These are phyloP conservation scores for Cheilosia scutellata DNA, from an alignment of 2,888 invertebrate genomes.

Conservation along the genomic window DNA sequence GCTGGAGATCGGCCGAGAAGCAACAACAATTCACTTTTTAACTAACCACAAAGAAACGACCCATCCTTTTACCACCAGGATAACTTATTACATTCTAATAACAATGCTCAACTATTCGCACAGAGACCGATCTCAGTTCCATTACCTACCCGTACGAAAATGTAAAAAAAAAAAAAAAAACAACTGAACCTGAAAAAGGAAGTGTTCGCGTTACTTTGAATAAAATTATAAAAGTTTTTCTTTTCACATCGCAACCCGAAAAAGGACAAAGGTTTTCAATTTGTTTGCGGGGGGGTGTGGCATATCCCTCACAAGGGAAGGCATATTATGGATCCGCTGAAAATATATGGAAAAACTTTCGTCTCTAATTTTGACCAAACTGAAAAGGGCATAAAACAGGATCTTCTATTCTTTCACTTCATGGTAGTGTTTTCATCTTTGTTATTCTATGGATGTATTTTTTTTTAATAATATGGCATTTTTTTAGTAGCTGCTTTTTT, in stretches of 20 bases:
- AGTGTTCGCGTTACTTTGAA: conserved; percentile 75
- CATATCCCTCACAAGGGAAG: neutral
- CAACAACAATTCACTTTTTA: conserved; percentile 57
- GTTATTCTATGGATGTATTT: conserved; percentile 59
- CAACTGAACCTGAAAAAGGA: conserved; percentile 39
- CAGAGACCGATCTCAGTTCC: conserved; percentile 62
- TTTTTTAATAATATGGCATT: conserved; percentile 31
- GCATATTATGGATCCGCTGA: conserved; percentile 8
- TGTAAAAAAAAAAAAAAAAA: conserved; percentile 25
- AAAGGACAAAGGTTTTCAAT: conserved; percentile 75
- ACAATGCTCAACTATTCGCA: conserved; percentile 69
- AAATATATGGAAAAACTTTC: conserved; percentile 67
- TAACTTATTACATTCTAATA: conserved; percentile 74
- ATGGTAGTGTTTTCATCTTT: conserved; percentile 45
- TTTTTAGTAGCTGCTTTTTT: conserved; percentile 30
- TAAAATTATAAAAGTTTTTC: conserved; percentile 75
- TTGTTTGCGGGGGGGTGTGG: conserved; percentile 44
- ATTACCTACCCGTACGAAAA: conserved; percentile 22
- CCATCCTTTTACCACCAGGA: conserved; percentile 25
- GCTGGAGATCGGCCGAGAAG: conserved; percentile 10
- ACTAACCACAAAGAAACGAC: conserved; percentile 53
- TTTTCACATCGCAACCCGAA: conserved; percentile 60
- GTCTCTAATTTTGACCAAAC: conserved; percentile 60
- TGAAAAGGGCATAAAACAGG: conserved; percentile 12
- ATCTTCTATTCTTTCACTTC: conserved; percentile 23